phyloP scores from a whole-genome alignment of 2,797 vertebrate genomes.

The Centropyge bicolor region DNA sequence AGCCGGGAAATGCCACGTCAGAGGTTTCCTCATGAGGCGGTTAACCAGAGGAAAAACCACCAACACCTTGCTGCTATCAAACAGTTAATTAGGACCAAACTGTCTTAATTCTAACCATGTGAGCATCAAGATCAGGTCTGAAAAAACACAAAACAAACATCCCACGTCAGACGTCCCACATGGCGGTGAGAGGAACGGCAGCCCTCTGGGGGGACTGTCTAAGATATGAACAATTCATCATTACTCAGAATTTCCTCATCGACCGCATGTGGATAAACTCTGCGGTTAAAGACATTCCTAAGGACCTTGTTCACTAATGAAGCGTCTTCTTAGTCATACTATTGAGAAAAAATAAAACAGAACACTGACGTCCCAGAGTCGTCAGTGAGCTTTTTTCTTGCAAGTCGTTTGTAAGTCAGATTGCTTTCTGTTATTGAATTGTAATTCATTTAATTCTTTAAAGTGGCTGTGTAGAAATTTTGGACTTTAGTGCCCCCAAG shows the following conservation, averaged over 20 bases:
- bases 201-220: neutral
- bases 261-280: neutral
- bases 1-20: neutral
- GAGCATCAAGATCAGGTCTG: neutral
- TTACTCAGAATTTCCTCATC: constrained; percentile 14
- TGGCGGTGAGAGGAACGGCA: neutral
- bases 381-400: too few relatives aligned
- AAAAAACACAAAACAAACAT: neutral
- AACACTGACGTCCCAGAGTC: too few relatives aligned
- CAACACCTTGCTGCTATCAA: constrained; percentile 11
- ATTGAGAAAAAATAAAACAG: neutral
- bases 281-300: neutral
- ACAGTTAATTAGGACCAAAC: neutral
- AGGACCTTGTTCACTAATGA: neutral
- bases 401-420: too few relatives aligned
- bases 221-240: neutral
- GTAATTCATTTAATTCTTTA: too few relatives aligned
- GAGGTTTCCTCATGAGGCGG: constrained; percentile 1
- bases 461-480: too few relatives aligned
- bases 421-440: too few relatives aligned
- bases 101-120: constrained; percentile 7
- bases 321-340: neutral
- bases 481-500: too few relatives aligned
- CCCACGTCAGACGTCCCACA: neutral
- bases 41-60: constrained; percentile 7